Evolutionary conservation across 2,113 vertebrate genomes (phyloP).

Genomic region (Triplophysa dalaica): DNA sequence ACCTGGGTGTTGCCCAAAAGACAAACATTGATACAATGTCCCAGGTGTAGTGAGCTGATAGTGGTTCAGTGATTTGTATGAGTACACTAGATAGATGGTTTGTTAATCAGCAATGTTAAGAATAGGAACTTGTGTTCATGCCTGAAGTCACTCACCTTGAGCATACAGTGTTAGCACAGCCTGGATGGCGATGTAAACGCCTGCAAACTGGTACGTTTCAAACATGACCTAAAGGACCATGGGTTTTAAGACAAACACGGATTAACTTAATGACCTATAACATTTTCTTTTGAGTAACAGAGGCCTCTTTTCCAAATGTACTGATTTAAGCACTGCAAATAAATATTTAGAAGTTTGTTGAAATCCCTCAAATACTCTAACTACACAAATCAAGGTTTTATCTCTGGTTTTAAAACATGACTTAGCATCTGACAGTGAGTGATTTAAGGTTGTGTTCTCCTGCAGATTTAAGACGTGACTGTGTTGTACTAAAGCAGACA

Average conservation of each 20-base stretch:
- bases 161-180: constrained; percentile 89
- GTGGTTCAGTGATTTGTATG: no score
- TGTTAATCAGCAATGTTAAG: no score
- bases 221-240: constrained; percentile 84
- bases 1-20: constrained; percentile 63
- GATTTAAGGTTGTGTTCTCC: no score
- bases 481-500: background rate
- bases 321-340: no score
- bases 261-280: background rate
- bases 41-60: no score
- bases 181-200: constrained; percentile 90
- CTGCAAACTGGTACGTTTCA: constrained; percentile 89
- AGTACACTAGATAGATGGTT: no score
- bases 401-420: background rate
- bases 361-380: background rate
- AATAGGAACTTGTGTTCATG: background rate
- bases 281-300: no score
- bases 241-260: background rate
- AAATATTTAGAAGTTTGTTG: no score
- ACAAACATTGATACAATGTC: background rate
- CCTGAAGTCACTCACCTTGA: constrained; percentile 76
- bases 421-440: background rate
- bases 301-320: no score
- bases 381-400: background rate
- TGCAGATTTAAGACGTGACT: no score